Evolutionary conservation across 92 coral and sea anemone species (phyloP).

Genomic region (Paramuricea clavata): DNA sequence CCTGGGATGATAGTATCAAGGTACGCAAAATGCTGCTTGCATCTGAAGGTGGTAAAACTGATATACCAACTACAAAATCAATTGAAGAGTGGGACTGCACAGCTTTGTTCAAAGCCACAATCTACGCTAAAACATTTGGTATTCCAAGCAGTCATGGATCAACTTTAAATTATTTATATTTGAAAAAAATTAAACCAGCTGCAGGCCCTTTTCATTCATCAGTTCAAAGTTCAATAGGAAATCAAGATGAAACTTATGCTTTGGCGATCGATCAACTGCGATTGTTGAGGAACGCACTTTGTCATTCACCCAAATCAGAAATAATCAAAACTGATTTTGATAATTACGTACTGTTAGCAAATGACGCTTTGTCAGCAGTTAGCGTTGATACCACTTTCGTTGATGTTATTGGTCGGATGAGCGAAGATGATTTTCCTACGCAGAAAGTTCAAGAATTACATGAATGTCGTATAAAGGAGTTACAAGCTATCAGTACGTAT

Average conservation of each 20-base stretch:
- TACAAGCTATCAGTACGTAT: neutral
- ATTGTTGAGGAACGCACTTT: constrained; percentile 37
- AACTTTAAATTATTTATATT: constrained; percentile 26
- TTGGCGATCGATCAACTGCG: constrained; percentile 52
- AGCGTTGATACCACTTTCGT: neutral
- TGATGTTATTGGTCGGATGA: constrained; percentile 25
- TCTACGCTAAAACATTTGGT: constrained; percentile 16
- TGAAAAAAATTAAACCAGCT: constrained; percentile 31
- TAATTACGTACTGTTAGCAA: neutral
- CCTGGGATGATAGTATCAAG: constrained; percentile 29
- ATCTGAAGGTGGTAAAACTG: constrained; percentile 46
- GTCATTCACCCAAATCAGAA: neutral
- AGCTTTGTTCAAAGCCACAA: constrained; percentile 32
- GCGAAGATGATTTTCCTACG: constrained; percentile 54
- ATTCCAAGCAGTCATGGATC: neutral
- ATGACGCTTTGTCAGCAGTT: constrained; percentile 3
- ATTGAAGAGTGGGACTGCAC: constrained; percentile 37
- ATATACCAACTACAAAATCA: constrained; percentile 25
- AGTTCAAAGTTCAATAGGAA: constrained; percentile 33
- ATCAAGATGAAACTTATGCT: constrained; percentile 12
- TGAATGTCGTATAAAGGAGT: constrained; percentile 3
- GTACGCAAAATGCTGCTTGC: constrained; percentile 16
- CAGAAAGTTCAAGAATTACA: constrained; percentile 15
- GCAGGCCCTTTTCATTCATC: constrained; percentile 46
- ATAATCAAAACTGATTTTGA: constrained; percentile 11